phyloP scores from a whole-genome alignment of 2,888 invertebrate species.

The Seira ritae region DNA sequence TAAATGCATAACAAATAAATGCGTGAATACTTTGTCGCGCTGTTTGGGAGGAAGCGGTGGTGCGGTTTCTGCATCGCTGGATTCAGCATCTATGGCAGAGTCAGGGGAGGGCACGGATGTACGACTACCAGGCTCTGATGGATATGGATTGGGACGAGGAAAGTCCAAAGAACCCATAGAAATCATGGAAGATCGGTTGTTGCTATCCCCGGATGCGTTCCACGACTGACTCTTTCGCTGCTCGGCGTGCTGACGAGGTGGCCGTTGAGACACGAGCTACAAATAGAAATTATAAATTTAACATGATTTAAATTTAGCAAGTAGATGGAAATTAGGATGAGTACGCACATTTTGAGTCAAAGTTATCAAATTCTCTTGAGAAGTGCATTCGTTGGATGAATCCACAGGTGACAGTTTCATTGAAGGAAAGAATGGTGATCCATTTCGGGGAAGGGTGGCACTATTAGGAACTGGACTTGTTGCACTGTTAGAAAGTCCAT shows the following conservation, averaged over 20 bases:
- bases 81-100: conserved; percentile 51
- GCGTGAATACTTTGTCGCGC: conserved; percentile 34
- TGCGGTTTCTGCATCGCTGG: conserved; percentile 48
- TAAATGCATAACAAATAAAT: neutral
- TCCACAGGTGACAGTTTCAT: conserved; percentile 57
- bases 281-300: conserved; percentile 28
- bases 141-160: conserved; percentile 27
- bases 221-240: conserved; percentile 66
- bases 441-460: conserved; percentile 68
- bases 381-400: conserved; percentile 43
- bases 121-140: conserved; percentile 58
- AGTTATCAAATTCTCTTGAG: conserved; percentile 61
- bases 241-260: conserved; percentile 61
- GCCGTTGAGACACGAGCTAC: conserved; percentile 69
- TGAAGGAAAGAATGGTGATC: conserved; percentile 42
- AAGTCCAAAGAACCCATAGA: conserved; percentile 54
- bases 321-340: neutral
- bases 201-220: conserved; percentile 52
- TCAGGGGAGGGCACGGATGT: conserved; percentile 63
- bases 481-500: conserved; percentile 3
- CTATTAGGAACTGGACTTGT: conserved; percentile 19
- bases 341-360: conserved; percentile 67
- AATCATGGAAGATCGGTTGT: conserved; percentile 48
- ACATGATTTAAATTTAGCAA: conserved; percentile 7
- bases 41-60: conserved; percentile 69